These are phyloP conservation scores for Patiria pectinifera DNA, from an alignment of 53 echinoderm and acorn worm genomes.

Conservation along the genomic window DNA sequence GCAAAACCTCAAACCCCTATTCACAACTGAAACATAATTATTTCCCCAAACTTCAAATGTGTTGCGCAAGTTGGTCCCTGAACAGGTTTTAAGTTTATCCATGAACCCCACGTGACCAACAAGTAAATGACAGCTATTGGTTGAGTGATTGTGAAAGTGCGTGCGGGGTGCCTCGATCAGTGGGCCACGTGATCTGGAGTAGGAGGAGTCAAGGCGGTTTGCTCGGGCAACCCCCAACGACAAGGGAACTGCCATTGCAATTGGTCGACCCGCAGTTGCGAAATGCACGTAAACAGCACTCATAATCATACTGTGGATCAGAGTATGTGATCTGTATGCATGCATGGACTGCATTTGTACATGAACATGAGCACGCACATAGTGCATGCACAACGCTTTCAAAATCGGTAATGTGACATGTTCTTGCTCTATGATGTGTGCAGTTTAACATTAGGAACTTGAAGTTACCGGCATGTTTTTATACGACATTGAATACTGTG, in stretches of 20 bases:
- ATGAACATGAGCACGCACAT: not conserved
- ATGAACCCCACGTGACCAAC: not conserved
- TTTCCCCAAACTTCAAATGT: not conserved
- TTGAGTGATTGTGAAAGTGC: conserved; percentile 16
- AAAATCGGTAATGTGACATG: not conserved
- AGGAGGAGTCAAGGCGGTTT: not conserved
- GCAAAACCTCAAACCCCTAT: too few relatives aligned
- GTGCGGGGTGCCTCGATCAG: conserved; percentile 24
- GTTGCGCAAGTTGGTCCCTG: not conserved
- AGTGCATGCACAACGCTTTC: not conserved
- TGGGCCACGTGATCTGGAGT: conserved; percentile 6
- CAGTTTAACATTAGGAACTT: not conserved
- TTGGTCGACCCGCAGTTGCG: not conserved
- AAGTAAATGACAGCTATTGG: not conserved
- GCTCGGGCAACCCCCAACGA: not conserved
- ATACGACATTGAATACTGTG: not conserved
- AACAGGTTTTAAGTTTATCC: not conserved
- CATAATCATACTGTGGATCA: not conserved
- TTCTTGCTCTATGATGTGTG: not conserved
- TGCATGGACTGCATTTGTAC: not conserved
- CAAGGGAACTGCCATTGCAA: not conserved
- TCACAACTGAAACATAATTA: too few relatives aligned
- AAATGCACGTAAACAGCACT: not conserved
- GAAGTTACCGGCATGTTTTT: not conserved
- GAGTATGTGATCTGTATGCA: not conserved